These are phyloP conservation scores for Hesperia comma DNA, from an alignment of 2,888 invertebrate species.

Conservation along the genomic window DNA sequence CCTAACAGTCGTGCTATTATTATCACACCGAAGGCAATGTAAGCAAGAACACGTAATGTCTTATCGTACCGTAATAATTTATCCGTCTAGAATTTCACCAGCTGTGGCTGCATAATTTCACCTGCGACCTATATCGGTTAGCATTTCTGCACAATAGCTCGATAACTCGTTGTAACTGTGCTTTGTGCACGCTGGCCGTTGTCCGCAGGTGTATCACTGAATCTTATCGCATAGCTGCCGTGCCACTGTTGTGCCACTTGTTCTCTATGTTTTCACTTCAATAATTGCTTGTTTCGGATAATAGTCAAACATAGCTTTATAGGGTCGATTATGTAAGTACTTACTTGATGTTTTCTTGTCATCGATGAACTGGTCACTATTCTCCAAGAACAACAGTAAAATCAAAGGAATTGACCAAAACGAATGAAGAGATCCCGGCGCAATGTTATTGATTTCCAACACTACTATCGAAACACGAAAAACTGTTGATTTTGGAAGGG, in stretches of 20 bases:
- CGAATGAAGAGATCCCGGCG: no score
- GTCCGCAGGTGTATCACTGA: slow-evolving; percentile 2
- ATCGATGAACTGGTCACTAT: no score
- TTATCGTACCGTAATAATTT: neutral
- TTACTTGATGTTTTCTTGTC: no score
- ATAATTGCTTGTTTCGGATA: neutral
- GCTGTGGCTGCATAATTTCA: slow-evolving; percentile 11
- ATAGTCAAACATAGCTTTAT: neutral
- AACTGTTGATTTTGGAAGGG: no score
- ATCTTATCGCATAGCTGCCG: slow-evolving; percentile 10
- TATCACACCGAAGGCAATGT: no score
- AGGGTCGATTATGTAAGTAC: neutral
- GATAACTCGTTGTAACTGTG: slow-evolving; percentile 26
- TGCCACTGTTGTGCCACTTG: neutral
- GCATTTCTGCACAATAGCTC: slow-evolving; percentile 26
- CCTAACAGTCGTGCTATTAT: no score
- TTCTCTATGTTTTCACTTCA: neutral
- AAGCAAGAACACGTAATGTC: no score
- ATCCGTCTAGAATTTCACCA: neutral
- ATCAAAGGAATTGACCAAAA: no score
- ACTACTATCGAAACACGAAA: no score
- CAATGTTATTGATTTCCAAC: no score
- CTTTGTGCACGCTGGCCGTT: slow-evolving; percentile 20
- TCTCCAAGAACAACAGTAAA: no score
- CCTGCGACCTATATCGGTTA: slow-evolving; percentile 20